These are phyloP conservation scores for Centroberyx gerrardi DNA, from an alignment of 2,797 vertebrate species.

Conservation along the genomic window DNA sequence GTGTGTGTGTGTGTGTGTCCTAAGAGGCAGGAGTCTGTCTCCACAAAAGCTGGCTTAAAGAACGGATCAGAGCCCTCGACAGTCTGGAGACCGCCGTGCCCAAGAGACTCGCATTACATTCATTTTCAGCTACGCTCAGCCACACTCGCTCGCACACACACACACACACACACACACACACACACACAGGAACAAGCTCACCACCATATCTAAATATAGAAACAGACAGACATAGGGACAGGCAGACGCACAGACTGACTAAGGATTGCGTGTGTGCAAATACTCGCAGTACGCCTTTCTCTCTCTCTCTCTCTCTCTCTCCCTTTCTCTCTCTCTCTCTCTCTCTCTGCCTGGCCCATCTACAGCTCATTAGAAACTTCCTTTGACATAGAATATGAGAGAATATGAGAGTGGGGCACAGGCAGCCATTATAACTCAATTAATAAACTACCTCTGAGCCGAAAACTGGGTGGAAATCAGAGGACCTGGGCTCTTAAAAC, in stretches of 20 bases:
- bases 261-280: constrained; percentile 21
- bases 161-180: constrained; percentile 9
- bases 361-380: constrained; percentile 82
- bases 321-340: constrained; percentile 28
- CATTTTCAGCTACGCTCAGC: constrained; percentile 31
- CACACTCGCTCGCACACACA: constrained; percentile 4
- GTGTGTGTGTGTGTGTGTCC: constrained; percentile 31
- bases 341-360: constrained; percentile 34
- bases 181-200: not conserved
- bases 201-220: constrained; percentile 34
- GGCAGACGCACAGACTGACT: constrained; percentile 10
- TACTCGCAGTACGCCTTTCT: constrained; percentile 15
- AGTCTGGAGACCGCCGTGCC: constrained; percentile 33
- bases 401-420: constrained; percentile 74
- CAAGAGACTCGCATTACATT: constrained; percentile 32
- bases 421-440: constrained; percentile 62
- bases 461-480: constrained; percentile 32
- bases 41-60: constrained; percentile 41
- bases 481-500: constrained; percentile 6
- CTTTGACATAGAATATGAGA: constrained; percentile 82
- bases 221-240: constrained; percentile 7
- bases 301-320: not conserved
- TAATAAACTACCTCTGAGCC: constrained; percentile 64
- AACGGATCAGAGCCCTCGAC: constrained; percentile 66
- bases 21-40: constrained; percentile 46